A percentile compares a stretch with the other conserved stretches of the same genome.
phyloP scores from a whole-genome alignment of 2,797 vertebrate genomes.

The Echiichthys vipera region DNA sequence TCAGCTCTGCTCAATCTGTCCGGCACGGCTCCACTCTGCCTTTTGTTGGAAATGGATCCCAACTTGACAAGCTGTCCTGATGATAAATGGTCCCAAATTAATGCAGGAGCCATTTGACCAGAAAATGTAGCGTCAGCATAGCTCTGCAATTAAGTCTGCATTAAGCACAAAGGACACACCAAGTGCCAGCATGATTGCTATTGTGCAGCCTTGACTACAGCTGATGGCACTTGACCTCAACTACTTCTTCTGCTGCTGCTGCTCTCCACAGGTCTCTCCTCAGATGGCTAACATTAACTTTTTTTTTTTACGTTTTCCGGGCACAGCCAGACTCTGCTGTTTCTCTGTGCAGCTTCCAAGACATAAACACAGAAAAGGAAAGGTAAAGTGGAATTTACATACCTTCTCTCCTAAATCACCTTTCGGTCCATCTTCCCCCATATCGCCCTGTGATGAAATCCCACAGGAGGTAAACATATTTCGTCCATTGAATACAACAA shows the following conservation, averaged over 20 bases:
- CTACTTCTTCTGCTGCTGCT: conserved; percentile 21
- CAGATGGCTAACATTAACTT: conserved; percentile 61
- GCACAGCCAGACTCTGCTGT: conserved; percentile 23
- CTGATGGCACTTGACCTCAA: conserved; percentile 63
- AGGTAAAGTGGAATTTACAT: conserved; percentile 58
- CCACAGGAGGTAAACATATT: conserved; percentile 37
- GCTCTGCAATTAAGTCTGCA: conserved; percentile 65
- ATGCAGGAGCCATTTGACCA: conserved; percentile 68
- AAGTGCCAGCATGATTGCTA: conserved; percentile 45
- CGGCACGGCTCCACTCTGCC: conserved; percentile 30
- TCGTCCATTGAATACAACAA: not conserved
- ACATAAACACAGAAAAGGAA: conserved; percentile 48
- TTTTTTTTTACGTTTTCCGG: conserved; percentile 36
- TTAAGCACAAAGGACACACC: conserved; percentile 49
- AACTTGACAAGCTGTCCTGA: conserved; percentile 68
- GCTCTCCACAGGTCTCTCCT: conserved; percentile 42
- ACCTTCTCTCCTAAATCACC: conserved; percentile 96
- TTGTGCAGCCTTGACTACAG: conserved; percentile 43
- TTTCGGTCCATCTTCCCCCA: conserved; percentile 92
- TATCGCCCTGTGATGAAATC: conserved; percentile 87
- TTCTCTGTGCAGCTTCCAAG: conserved; percentile 41
- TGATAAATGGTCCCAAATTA: conserved; percentile 81
- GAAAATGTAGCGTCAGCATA: conserved; percentile 50
- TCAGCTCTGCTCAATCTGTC: conserved; percentile 38
- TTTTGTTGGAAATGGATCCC: conserved; percentile 57